Evolutionary conservation across 2,113 vertebrate species (phyloP).

Genomic region (Pangasianodon gigas): DNA sequence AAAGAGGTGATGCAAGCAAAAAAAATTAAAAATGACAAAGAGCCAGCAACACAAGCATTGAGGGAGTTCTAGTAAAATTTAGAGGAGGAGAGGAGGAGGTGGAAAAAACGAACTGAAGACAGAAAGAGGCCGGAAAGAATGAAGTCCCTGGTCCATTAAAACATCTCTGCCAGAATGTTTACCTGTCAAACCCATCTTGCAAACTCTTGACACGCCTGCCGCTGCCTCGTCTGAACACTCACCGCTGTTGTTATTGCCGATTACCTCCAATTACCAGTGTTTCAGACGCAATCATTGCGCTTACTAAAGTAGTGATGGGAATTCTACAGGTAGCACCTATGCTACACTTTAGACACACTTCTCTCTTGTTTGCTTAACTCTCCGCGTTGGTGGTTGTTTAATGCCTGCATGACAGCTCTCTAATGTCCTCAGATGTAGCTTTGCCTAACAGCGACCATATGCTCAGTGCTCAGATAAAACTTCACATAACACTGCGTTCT

Average conservation of each 20-base stretch:
- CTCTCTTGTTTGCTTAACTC: slow-evolving; percentile 1
- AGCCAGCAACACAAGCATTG: neutral
- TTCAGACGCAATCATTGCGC: slow-evolving; percentile 65
- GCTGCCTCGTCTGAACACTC: slow-evolving; percentile 31
- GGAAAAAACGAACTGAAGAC: neutral
- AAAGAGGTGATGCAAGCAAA: slow-evolving; percentile 39
- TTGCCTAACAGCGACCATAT: slow-evolving; percentile 64
- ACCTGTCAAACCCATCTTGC: slow-evolving; percentile 45
- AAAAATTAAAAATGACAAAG: slow-evolving; percentile 11
- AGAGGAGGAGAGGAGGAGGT: neutral
- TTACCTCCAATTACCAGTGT: slow-evolving; percentile 64
- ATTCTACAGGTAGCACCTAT: slow-evolving; percentile 59
- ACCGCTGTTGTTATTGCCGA: slow-evolving; percentile 60
- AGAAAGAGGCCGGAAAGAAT: slow-evolving; percentile 11
- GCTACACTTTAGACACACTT: neutral
- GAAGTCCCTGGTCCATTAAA: slow-evolving; percentile 41
- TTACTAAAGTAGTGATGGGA: slow-evolving; percentile 62
- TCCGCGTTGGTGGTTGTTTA: slow-evolving; percentile 51
- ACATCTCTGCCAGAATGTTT: slow-evolving; percentile 34
- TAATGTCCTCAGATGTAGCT: slow-evolving; percentile 61
- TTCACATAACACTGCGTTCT: slow-evolving; percentile 16
- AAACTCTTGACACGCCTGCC: slow-evolving; percentile 43
- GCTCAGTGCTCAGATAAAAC: slow-evolving; percentile 55
- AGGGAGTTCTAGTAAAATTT: slow-evolving; percentile 7
- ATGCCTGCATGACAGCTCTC: slow-evolving; percentile 11